phyloP scores from a whole-genome alignment of 2,113 vertebrate species.

The Morone saxatilis region DNA sequence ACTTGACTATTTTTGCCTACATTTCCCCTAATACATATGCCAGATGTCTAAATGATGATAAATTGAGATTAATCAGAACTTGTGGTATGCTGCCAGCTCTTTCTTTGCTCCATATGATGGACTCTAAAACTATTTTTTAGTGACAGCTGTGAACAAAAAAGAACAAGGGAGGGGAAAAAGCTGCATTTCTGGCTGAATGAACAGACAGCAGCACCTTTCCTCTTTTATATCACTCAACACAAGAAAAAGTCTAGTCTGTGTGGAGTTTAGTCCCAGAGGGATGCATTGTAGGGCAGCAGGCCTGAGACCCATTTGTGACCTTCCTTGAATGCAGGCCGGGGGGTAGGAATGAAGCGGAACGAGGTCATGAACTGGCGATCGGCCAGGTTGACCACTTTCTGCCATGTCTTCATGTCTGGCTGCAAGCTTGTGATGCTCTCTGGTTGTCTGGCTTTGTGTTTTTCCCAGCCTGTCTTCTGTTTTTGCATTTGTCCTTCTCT shows the following conservation, averaged over 20 bases:
- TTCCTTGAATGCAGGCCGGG: conserved; percentile 6
- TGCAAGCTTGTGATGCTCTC: background rate
- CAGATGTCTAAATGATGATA: background rate
- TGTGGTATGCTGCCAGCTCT: background rate
- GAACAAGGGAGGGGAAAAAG: background rate
- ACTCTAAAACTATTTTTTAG: background rate
- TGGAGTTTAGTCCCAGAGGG: conserved; percentile 27
- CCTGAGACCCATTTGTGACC: conserved; percentile 19
- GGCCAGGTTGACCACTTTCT: background rate
- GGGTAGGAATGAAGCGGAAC: background rate
- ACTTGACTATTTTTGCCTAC: background rate
- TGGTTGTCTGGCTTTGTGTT: background rate
- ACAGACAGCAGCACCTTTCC: conserved; percentile 14
- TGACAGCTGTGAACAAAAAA: conserved; percentile 16
- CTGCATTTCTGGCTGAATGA: background rate
- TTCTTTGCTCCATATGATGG: conserved; percentile 3
- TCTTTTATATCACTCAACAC: conserved; percentile 13
- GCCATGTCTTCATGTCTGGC: background rate
- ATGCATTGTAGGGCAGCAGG: background rate
- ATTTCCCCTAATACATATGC: background rate
- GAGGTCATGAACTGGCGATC: conserved; percentile 22
- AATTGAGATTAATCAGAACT: background rate
- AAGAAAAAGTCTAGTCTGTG: conserved; percentile 1
- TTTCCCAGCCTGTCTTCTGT: background rate
- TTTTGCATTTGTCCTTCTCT: background rate